Percentiles rank a stretch among this genome's conserved stretches.
Conservation (phyloP, 2,113 vertebrate species). For the Cyrtonyx montezumae region DNA sequence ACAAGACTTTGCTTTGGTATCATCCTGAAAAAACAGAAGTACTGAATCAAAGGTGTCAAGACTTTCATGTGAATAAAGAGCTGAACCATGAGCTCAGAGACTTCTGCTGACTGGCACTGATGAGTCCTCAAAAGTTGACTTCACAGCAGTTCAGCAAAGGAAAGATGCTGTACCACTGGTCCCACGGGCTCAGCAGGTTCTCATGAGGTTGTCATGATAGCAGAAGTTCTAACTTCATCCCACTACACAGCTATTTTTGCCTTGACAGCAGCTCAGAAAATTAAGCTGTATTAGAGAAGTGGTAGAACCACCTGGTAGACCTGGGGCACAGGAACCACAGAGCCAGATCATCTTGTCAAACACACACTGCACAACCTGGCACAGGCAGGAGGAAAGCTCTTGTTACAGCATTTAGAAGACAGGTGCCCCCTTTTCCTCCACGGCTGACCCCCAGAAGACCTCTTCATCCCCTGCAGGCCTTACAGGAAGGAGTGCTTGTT, state of each 20-base stretch:
- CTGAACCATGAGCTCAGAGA: slow-evolving; percentile 33
- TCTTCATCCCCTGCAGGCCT: neutral
- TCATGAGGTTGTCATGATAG: neutral
- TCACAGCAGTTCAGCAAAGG: slow-evolving; percentile 25
- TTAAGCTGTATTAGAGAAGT: neutral
- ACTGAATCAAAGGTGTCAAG: slow-evolving; percentile 42
- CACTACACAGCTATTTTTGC: neutral
- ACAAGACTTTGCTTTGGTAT: slow-evolving; percentile 61
- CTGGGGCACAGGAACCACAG: neutral
- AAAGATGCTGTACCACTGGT: slow-evolving; percentile 25
- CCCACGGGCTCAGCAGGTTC: slow-evolving; percentile 6
- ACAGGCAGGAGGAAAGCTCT: neutral
- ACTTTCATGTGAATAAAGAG: slow-evolving; percentile 63
- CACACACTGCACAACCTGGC: accelerated
- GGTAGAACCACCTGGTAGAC: neutral
- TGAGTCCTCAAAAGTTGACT: neutral
- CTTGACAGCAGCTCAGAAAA: neutral
- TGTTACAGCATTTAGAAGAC: neutral
- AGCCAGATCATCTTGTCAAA: neutral
- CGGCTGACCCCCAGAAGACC: neutral
- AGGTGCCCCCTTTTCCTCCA: neutral
- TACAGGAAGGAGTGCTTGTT: neutral
- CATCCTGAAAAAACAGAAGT: slow-evolving; percentile 57
- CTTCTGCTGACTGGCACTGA: slow-evolving; percentile 37
- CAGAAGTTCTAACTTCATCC: neutral